These are phyloP conservation scores for Acomys russatus DNA, from an alignment of 2,797 vertebrate species.

Conservation along the genomic window DNA sequence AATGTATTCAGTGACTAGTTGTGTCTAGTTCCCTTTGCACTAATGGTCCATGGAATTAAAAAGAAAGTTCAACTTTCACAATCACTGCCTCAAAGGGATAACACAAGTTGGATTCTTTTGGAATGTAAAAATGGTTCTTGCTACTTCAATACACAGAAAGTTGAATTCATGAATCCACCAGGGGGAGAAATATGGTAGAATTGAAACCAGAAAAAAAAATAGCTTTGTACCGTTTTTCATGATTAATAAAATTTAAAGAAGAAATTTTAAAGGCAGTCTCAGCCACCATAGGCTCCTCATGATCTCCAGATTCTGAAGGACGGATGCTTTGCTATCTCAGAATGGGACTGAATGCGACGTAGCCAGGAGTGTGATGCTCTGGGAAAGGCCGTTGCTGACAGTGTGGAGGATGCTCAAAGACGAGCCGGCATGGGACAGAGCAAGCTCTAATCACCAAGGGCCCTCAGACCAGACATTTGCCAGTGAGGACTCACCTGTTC, in stretches of 20 bases:
- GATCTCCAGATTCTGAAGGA: not conserved
- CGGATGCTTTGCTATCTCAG: not conserved
- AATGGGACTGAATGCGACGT: not conserved
- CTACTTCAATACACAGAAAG: not conserved
- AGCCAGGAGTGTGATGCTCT: not conserved
- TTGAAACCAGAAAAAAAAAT: not conserved
- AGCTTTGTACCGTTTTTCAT: not conserved
- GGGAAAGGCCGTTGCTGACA: not conserved
- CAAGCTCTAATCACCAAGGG: not conserved
- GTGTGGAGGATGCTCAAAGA: not conserved
- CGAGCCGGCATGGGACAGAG: not conserved
- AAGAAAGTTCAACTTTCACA: conserved; percentile 91
- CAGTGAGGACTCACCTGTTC: not conserved
- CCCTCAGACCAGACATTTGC: not conserved
- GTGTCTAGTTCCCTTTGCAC: conserved; percentile 92
- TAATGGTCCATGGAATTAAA: conserved; percentile 91
- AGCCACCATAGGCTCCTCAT: not conserved
- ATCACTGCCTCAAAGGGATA: conserved; percentile 93
- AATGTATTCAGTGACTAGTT: conserved; percentile 88
- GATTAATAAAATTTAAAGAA: not conserved
- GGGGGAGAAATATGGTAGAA: not conserved
- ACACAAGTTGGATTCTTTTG: conserved; percentile 87
- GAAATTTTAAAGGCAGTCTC: not conserved
- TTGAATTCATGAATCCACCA: not conserved
- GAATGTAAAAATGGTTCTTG: conserved; percentile 87